These are phyloP conservation scores for Cyprinodon tularosa DNA, from an alignment of 2,113 vertebrate genomes.

Conservation along the genomic window DNA sequence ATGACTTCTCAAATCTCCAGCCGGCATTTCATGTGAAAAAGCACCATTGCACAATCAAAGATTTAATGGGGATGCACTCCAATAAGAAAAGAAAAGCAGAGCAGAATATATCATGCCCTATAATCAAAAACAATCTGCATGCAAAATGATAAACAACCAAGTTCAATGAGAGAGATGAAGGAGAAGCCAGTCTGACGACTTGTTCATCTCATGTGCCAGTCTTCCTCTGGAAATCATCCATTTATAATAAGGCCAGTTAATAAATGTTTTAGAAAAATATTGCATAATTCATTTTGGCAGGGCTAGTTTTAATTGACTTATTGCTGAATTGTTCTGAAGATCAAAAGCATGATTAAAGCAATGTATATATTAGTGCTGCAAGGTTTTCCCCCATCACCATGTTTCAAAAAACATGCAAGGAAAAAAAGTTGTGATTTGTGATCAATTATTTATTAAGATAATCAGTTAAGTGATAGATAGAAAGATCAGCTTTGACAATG, in stretches of 20 bases:
- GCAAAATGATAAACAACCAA: constrained; percentile 78
- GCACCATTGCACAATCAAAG: constrained; percentile 9
- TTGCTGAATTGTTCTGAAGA: constrained; percentile 78
- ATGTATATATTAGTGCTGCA: constrained; percentile 78
- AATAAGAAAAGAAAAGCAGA: constrained; percentile 37
- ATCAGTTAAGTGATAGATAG: constrained; percentile 79
- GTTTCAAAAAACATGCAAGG: constrained; percentile 77
- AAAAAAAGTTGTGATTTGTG: constrained; percentile 66
- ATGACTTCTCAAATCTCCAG: constrained; percentile 64
- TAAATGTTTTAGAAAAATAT: constrained; percentile 85
- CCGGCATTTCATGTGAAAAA: constrained; percentile 62
- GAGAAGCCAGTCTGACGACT: constrained; percentile 70
- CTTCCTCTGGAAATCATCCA: constrained; percentile 78
- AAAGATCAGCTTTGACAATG: constrained; percentile 75
- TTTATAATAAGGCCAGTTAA: constrained; percentile 83
- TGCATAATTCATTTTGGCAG: constrained; percentile 83
- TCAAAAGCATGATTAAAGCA: constrained; percentile 82
- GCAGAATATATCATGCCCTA: constrained; percentile 45
- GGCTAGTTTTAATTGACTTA: constrained; percentile 84
- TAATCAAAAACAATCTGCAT: constrained; percentile 72
- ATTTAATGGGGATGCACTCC: constrained; percentile 33
- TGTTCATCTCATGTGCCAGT: constrained; percentile 77
- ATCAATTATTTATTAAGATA: constrained; percentile 77
- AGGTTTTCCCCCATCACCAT: constrained; percentile 58
- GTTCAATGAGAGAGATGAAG: constrained; percentile 62